Percentiles rank a stretch among this genome's conserved stretches.
Evolutionary conservation across 2,888 invertebrate genomes (phyloP).

Genomic region (Podabrus alpinus): DNA sequence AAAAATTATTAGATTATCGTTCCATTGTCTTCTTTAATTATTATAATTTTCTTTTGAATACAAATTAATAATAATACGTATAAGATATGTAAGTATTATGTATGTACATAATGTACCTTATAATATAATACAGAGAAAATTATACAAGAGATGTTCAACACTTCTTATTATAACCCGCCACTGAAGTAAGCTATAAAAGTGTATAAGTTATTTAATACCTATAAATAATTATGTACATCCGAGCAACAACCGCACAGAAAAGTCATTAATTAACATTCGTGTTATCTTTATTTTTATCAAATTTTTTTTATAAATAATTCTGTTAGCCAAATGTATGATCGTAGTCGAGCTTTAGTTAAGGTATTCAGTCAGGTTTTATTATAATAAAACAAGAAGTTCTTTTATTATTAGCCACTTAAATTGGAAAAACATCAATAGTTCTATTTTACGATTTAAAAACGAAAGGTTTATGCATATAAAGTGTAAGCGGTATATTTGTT

Average conservation of each 20-base stretch:
- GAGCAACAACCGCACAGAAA: background rate
- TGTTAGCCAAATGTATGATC: no score
- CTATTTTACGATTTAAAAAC: no score
- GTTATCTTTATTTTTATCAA: background rate
- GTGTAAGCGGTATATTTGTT: no score
- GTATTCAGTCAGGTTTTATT: no score
- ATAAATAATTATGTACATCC: background rate
- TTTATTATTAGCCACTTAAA: no score
- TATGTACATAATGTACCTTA: no score
- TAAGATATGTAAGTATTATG: no score
- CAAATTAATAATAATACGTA: background rate
- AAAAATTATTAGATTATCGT: background rate
- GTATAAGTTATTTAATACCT: background rate
- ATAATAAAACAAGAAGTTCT: no score
- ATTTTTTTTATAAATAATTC: background rate
- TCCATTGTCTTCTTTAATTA: background rate
- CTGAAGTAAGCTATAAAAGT: background rate
- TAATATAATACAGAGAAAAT: background rate
- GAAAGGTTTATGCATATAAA: no score
- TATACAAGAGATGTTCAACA: background rate
- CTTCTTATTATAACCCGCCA: background rate
- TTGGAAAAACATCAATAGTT: no score
- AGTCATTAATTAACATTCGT: no score
- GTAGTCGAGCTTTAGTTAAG: no score
- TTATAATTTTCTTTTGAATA: background rate